These are phyloP conservation scores for Drosophila eugracilis DNA, from an alignment of 1,140 invertebrate species.

Conservation along the genomic window DNA sequence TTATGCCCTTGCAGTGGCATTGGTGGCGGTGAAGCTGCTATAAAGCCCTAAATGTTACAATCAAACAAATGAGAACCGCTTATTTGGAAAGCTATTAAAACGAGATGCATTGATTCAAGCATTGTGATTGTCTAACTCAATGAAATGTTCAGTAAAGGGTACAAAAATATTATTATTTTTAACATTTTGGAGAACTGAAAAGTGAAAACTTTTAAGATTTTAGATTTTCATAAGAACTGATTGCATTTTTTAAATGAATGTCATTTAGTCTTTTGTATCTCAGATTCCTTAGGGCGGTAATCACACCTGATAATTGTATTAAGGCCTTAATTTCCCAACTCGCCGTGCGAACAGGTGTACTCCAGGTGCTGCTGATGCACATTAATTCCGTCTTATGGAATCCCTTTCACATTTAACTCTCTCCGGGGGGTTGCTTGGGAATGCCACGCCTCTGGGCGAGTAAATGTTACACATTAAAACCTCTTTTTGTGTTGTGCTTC, in stretches of 20 bases:
- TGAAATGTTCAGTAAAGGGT: background rate
- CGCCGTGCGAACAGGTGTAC: conserved; percentile 8
- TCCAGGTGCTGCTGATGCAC: conserved; percentile 16
- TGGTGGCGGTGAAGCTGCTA: background rate
- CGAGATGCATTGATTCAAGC: background rate
- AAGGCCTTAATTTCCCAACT: conserved; percentile 38
- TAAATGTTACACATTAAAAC: conserved; percentile 70
- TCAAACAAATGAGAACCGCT: background rate
- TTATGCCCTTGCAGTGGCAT: conserved; percentile 8
- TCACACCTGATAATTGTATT: conserved; percentile 60
- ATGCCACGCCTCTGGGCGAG: conserved; percentile 12
- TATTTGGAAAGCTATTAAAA: background rate
- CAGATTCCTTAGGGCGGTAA: conserved; percentile 30
- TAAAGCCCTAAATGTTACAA: background rate
- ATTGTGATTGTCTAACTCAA: too few species aligned
- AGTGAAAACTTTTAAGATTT: too few species aligned
- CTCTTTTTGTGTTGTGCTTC: conserved; percentile 49
- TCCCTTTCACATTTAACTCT: conserved; percentile 64
- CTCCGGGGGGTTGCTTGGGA: background rate
- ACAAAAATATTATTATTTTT: too few species aligned
- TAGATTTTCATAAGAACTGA: too few species aligned
- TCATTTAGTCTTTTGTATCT: background rate
- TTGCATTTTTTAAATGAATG: too few species aligned
- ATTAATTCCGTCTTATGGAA: conserved; percentile 66
- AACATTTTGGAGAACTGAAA: too few species aligned